Conservation (phyloP, 2,113 vertebrate species). For the Alligator sinensis region DNA sequence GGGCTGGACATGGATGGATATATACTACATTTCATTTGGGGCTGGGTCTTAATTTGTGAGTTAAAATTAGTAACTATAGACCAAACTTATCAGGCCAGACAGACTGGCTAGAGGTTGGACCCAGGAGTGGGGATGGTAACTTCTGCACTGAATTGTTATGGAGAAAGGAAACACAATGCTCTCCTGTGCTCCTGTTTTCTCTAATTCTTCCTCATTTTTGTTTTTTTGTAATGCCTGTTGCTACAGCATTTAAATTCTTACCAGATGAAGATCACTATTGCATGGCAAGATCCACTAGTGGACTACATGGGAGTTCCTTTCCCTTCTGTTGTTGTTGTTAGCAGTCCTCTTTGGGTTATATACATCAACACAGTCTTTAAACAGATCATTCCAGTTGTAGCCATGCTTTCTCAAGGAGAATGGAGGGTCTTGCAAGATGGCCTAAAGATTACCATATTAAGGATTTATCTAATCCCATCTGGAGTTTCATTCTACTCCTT, state of each 20-base stretch:
- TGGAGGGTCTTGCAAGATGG: background rate
- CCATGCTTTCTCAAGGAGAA: background rate
- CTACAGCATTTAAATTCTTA: background rate
- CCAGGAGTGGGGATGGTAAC: background rate
- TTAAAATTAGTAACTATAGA: background rate
- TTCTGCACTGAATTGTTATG: background rate
- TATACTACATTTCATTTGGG: background rate
- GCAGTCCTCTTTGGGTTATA: background rate
- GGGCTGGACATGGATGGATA: background rate
- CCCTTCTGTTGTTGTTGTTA: background rate
- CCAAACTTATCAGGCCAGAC: background rate
- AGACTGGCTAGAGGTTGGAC: background rate
- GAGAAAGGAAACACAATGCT: background rate
- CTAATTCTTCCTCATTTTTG: background rate
- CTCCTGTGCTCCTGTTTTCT: background rate
- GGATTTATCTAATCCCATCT: background rate
- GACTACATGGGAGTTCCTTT: background rate
- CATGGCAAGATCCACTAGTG: background rate
- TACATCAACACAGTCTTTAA: background rate
- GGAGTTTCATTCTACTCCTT: background rate
- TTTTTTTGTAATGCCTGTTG: background rate
- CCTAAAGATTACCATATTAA: background rate
- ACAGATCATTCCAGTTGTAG: background rate
- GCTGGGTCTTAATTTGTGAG: background rate
- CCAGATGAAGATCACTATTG: background rate